Conservation (phyloP, 1,140 invertebrate species). For the Macrocentrus cingulum region DNA sequence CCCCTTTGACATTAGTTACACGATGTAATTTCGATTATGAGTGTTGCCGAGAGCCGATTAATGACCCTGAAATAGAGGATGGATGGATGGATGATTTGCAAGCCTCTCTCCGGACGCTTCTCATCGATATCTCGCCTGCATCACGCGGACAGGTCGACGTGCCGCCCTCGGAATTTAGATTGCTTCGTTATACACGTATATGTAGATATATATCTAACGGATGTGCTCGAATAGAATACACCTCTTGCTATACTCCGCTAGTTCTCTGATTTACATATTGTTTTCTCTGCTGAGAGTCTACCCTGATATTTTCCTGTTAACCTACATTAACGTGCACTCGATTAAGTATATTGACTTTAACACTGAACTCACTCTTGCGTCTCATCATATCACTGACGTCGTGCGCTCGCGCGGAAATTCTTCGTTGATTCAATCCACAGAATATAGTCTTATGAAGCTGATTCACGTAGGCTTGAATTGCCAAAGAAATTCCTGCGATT, state of each 20-base stretch:
- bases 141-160: conserved; percentile 1
- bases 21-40: too few relatives aligned
- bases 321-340: background rate
- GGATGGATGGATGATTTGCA: background rate
- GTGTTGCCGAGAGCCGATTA: too few relatives aligned
- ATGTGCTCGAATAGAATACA: conserved; percentile 36
- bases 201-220: background rate
- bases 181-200: conserved; percentile 35
- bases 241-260: too few relatives aligned
- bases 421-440: too few relatives aligned
- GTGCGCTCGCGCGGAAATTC: background rate
- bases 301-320: conserved; percentile 31
- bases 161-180: conserved; percentile 40
- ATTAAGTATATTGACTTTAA: background rate
- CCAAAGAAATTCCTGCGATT: too few relatives aligned
- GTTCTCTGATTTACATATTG: conserved; percentile 43
- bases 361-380: background rate
- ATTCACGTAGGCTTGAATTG: too few relatives aligned
- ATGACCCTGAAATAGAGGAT: too few relatives aligned
- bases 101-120: conserved; percentile 5
- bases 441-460: too few relatives aligned
- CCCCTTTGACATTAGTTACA: too few relatives aligned
- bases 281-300: conserved; percentile 34
- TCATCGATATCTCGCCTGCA: conserved; percentile 12
- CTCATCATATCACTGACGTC: conserved; percentile 2